A percentile compares a stretch with the other conserved stretches of the same genome.
Evolutionary conservation across 2,797 vertebrate genomes (phyloP).

Genomic region (Anguilla anguilla): DNA sequence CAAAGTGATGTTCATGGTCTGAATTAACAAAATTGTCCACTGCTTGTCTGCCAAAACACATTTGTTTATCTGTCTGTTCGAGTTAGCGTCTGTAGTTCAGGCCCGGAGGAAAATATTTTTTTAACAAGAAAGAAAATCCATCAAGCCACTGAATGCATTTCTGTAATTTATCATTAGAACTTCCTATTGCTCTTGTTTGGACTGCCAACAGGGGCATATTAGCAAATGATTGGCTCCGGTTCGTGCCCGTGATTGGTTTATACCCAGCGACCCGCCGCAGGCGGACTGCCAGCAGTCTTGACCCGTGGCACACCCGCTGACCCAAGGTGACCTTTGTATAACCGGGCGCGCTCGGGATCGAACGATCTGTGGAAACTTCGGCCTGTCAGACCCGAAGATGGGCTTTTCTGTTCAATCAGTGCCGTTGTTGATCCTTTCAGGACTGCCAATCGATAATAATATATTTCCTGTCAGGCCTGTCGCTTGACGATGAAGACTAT

Average conservation of each 20-base stretch:
- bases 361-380: background rate
- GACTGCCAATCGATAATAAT: conserved; percentile 14
- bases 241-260: background rate
- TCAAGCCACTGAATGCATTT: background rate
- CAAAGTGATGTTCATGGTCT: background rate
- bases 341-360: background rate
- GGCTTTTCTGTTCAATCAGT: background rate
- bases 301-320: background rate
- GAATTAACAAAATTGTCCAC: background rate
- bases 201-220: background rate
- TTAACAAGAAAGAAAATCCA: conserved; percentile 3
- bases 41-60: background rate
- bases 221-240: background rate
- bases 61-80: background rate
- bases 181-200: background rate
- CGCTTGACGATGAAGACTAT: background rate
- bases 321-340: background rate
- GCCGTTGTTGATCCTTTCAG: background rate
- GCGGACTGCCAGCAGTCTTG: background rate
- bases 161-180: background rate
- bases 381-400: background rate
- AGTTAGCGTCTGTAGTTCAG: background rate
- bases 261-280: background rate
- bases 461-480: background rate
- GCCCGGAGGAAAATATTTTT: background rate